Conservation (phyloP, 2,113 vertebrate genomes). For the Myiozetetes cayanensis region DNA sequence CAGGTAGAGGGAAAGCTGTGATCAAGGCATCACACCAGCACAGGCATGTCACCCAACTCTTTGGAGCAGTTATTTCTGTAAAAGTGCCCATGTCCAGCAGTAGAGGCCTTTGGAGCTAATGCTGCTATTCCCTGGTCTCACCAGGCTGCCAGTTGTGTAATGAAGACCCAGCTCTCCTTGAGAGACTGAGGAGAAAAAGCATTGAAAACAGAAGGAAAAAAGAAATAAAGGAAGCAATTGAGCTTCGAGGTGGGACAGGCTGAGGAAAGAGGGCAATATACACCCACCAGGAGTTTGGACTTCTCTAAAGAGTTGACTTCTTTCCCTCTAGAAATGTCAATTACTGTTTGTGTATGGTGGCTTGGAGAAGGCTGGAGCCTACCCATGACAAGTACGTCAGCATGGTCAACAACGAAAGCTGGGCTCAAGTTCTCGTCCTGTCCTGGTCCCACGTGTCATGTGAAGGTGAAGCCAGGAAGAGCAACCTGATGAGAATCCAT, state of each 20-base stretch:
- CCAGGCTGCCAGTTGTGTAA: not conserved
- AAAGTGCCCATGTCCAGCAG: not conserved
- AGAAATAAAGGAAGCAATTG: not conserved
- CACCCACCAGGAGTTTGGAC: not conserved
- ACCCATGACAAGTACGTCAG: not conserved
- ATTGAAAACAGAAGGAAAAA: not conserved
- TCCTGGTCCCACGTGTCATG: rapidly evolving
- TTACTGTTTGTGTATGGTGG: not conserved
- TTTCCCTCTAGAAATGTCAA: not conserved
- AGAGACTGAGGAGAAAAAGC: not conserved
- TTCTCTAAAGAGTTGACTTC: not conserved
- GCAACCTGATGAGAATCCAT: not conserved
- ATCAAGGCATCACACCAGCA: not conserved
- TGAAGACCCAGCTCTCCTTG: not conserved
- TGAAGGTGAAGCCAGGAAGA: not conserved
- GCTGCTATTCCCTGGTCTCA: not conserved
- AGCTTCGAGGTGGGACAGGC: not conserved
- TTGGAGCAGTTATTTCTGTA: not conserved
- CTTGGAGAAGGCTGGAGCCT: not conserved
- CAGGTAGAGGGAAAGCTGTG: not conserved
- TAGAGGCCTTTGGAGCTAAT: not conserved
- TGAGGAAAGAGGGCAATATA: not conserved
- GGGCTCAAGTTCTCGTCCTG: not conserved
- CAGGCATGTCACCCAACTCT: not conserved
- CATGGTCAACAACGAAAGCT: rapidly evolving